Evolutionary conservation across 1,140 invertebrate species (phyloP).

Genomic region (Aphaenogaster floridana): DNA sequence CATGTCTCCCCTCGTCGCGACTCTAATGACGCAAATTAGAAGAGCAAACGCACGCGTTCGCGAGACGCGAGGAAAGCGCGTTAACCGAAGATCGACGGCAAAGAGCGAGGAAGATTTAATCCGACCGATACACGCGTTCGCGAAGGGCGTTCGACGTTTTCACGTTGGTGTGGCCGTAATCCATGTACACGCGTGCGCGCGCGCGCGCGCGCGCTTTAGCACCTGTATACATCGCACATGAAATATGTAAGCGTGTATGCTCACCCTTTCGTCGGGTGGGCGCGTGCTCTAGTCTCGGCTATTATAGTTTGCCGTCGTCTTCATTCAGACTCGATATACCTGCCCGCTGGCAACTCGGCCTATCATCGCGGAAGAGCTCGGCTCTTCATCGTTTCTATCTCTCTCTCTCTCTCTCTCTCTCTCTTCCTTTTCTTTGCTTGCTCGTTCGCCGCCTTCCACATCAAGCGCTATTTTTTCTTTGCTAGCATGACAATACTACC

Average conservation of each 20-base stretch:
- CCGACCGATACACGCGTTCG: conserved; percentile 9
- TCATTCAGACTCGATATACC: conserved; percentile 51
- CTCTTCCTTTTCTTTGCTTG: background rate
- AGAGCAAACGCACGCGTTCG: conserved; percentile 26
- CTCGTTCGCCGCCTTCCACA: conserved; percentile 24
- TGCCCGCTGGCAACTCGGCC: conserved; percentile 27
- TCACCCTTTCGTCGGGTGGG: conserved; percentile 69
- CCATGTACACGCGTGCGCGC: conserved; percentile 28
- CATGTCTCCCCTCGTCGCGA: background rate
- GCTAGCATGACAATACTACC: conserved; percentile 16
- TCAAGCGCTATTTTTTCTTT: conserved; percentile 36
- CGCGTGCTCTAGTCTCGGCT: conserved; percentile 56
- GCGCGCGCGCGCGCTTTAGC: conserved; percentile 62
- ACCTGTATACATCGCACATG: conserved; percentile 78
- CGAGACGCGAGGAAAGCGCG: conserved; percentile 25
- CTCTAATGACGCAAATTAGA: conserved; percentile 56
- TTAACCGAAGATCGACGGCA: conserved; percentile 46
- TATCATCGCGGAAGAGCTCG: conserved; percentile 30
- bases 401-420: background rate
- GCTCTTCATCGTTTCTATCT: conserved; percentile 3
- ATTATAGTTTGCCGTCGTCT: conserved; percentile 63
- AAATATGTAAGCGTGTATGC: conserved; percentile 77
- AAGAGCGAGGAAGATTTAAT: conserved; percentile 61
- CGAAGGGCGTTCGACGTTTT: conserved; percentile 14
- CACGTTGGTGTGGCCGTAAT: conserved; percentile 24